Percentiles rank a stretch among this genome's conserved stretches.
Evolutionary conservation across 2,888 invertebrate species (phyloP).

Genomic region (Sphinx pinastri): DNA sequence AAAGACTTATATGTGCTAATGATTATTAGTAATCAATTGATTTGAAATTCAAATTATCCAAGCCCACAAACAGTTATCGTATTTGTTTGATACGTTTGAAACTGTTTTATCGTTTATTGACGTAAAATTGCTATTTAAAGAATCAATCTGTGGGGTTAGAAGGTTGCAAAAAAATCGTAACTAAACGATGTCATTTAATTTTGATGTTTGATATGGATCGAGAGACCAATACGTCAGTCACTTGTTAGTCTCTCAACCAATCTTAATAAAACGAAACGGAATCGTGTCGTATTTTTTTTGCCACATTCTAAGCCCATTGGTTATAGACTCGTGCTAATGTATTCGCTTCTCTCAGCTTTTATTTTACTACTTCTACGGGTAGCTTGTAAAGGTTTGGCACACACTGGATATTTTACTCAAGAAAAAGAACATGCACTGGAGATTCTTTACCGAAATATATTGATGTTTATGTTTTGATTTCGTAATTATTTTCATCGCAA

Average conservation of each 20-base stretch:
- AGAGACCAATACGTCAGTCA: no score
- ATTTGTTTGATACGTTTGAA: background rate
- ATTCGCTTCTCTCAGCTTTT: background rate
- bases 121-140: background rate
- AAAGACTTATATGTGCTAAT: background rate
- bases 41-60: constrained; percentile 1
- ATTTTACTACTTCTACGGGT: background rate
- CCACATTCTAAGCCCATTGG: background rate
- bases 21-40: background rate
- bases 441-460: constrained; percentile 1
- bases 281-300: no score
- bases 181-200: no score
- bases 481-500: background rate
- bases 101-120: background rate
- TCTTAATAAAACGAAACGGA: no score
- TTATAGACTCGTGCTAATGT: background rate
- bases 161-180: no score
- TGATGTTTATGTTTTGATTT: background rate
- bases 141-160: background rate
- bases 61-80: background rate
- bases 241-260: no score
- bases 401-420: background rate
- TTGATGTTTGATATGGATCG: no score
- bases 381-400: no score
- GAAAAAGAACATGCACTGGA: background rate